Evolutionary conservation across 2,797 vertebrate genomes (phyloP), one percentile per base, ranked within the genome.

Genomic region (Lagodon rhomboides): DNA sequence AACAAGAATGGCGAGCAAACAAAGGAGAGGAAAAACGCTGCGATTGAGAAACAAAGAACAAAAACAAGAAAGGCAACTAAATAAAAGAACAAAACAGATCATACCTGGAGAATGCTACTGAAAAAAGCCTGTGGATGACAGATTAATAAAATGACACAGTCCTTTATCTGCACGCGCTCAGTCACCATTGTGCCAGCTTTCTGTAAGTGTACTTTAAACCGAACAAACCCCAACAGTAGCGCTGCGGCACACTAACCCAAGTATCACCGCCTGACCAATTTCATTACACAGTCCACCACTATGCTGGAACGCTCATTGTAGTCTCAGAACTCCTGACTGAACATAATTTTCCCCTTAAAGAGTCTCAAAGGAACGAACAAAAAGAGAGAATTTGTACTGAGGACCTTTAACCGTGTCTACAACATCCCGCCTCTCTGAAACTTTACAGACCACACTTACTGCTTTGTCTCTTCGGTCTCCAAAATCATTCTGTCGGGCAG

Each of bases 241-340:
- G 13, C 58, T 5, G 55, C 69, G 59, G 67, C 63, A 72, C 65
- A 61, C 63, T 59, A 38, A 56, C 46, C 70, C 70, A 70, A 81
- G 69, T 70, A 85, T 73, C 58, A 60, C 73, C 25, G 78, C 87
- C 68, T 83, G 81, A 85, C 81, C 67, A 81, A 79, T 88, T 85
- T 77, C 78, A 87, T 92, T 78, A 82, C 76, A 85, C 54, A 83
- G 80, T 67, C 68, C 62, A 55, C 43, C 70, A 79, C 68, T 58
- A 64, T 54, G 47, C 78, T 27, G 81, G 75, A 73, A 77, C 15
- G 27, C 68, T 65, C 59, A 78, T 54, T 76, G 73, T 75, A 56
- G 38, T 51, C 54, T 68, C 62, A 2, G 72, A 80, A 75, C 68
- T 75, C 78, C 73, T 75, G 73, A 76, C 75, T 74, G 79, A 79